phyloP scores from a whole-genome alignment of 2,113 vertebrate genomes.

The Tupaia tana region DNA sequence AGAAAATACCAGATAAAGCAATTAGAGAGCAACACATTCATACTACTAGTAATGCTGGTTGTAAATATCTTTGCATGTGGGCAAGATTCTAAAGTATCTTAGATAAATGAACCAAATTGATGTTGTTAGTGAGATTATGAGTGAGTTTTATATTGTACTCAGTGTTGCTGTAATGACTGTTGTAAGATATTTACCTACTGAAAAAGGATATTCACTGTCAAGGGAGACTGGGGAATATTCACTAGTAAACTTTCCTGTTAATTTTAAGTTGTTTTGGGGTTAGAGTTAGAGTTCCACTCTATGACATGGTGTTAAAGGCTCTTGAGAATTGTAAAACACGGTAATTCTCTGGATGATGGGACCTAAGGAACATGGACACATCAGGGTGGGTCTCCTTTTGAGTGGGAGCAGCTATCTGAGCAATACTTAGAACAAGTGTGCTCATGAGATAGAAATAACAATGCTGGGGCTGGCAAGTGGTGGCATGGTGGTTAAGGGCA shows the following conservation, averaged over 20 bases:
- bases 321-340: background rate
- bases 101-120: background rate
- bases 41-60: background rate
- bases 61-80: conserved; percentile 29
- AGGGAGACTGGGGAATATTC: background rate
- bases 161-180: background rate
- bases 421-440: background rate
- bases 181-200: conserved; percentile 8
- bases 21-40: background rate
- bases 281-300: background rate
- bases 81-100: conserved; percentile 11
- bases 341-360: background rate
- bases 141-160: background rate
- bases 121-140: conserved; percentile 2
- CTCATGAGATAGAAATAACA: background rate
- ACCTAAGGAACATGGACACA: background rate
- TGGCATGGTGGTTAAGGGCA: too few species aligned
- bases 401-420: background rate
- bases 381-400: background rate
- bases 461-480: background rate
- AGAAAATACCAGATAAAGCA: conserved; percentile 1
- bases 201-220: background rate
- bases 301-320: background rate
- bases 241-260: background rate
- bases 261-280: background rate